phyloP scores from a whole-genome alignment of 2,113 vertebrate genomes.

The Ranitomeya imitator region DNA sequence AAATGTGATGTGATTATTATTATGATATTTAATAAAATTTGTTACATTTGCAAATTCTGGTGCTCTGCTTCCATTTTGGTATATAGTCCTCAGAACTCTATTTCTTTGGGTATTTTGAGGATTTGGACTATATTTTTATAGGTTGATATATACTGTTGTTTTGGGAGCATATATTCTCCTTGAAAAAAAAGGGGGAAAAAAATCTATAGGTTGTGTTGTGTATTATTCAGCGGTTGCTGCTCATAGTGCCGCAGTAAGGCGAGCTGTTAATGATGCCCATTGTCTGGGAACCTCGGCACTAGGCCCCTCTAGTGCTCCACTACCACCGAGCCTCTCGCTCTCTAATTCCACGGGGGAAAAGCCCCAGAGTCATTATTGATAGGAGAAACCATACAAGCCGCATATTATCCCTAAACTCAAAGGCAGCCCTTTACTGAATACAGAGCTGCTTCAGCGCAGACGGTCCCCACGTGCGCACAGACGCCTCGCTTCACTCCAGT shows the following conservation, averaged over 20 bases:
- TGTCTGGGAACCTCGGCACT: not conserved
- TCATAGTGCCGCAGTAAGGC: not conserved
- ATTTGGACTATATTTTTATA: too few species aligned
- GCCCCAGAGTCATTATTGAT: conserved; percentile 28
- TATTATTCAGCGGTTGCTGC: conserved; percentile 15
- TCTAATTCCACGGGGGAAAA: not conserved
- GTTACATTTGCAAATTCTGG: too few species aligned
- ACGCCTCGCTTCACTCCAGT: not conserved
- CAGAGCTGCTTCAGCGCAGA: not conserved
- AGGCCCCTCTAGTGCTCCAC: not conserved
- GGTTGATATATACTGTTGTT: too few species aligned
- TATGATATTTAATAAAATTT: too few species aligned
- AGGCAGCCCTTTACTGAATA: conserved; percentile 41
- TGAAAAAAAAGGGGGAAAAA: too few species aligned
- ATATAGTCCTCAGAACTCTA: too few species aligned
- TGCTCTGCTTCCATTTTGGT: too few species aligned
- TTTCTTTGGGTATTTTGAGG: too few species aligned
- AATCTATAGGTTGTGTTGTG: too few species aligned
- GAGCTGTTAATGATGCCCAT: conserved; percentile 40
- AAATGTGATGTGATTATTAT: too few species aligned
- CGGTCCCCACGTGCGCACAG: not conserved
- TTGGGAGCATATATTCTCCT: too few species aligned
- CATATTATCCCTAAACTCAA: conserved; percentile 37
- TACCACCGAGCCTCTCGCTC: not conserved
- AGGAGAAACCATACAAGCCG: conserved; percentile 19